Conservation (phyloP, 1,140 invertebrate genomes). For the Lithobius niger region DNA sequence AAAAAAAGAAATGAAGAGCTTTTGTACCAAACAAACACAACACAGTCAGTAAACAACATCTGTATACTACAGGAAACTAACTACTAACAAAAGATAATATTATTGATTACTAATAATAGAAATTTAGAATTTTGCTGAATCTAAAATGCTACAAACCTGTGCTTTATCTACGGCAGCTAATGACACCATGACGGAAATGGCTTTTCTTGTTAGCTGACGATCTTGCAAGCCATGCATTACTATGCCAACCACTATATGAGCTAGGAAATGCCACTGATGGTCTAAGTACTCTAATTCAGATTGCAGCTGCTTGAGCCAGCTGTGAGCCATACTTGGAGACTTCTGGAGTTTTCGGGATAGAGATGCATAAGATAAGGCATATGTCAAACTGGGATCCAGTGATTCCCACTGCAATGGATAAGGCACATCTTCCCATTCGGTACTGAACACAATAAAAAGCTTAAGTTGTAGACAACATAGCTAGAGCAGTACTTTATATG, state of each 20-base stretch:
- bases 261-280: neutral
- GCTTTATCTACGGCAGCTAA: neutral
- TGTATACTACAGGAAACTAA: too few relatives aligned
- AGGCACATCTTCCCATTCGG: too few relatives aligned
- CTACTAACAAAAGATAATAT: too few relatives aligned
- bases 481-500: too few relatives aligned
- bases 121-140: too few relatives aligned
- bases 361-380: neutral
- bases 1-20: neutral
- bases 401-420: too few relatives aligned
- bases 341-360: neutral
- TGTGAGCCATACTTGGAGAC: neutral
- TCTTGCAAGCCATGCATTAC: neutral
- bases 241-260: neutral
- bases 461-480: too few relatives aligned
- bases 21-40: too few relatives aligned
- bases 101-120: too few relatives aligned
- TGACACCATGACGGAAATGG: neutral
- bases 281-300: neutral
- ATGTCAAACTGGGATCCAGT: neutral
- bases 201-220: neutral
- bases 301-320: neutral
- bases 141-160: neutral
- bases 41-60: too few relatives aligned
- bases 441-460: too few relatives aligned